Percentiles rank a stretch among this genome's conserved stretches.
phyloP scores from a whole-genome alignment of 2,113 vertebrate species.

The Labeo catla region DNA sequence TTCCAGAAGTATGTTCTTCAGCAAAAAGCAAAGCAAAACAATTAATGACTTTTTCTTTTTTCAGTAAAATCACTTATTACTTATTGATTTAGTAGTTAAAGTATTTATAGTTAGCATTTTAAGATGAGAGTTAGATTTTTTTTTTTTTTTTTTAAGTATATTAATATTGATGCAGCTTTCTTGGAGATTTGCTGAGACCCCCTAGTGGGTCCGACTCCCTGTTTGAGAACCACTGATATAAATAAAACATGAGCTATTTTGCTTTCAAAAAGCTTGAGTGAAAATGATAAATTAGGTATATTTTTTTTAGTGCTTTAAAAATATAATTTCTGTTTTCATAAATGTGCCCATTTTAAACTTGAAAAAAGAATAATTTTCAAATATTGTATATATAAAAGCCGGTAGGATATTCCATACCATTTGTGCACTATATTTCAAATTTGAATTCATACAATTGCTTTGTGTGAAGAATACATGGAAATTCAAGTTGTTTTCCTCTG shows the following conservation, averaged over 20 bases:
- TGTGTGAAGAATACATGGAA: neutral
- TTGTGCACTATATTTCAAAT: neutral
- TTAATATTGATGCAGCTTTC: neutral
- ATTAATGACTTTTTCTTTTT: too few species aligned
- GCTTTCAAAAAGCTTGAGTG: neutral
- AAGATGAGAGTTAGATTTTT: neutral
- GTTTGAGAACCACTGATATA: neutral
- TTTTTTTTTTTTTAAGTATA: neutral
- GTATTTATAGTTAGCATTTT: too few species aligned
- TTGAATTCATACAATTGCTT: neutral
- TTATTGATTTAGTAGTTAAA: too few species aligned
- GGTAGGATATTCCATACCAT: neutral
- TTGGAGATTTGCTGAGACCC: neutral
- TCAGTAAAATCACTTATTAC: too few species aligned
- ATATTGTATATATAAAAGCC: neutral
- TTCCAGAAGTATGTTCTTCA: neutral
- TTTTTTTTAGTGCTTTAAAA: neutral
- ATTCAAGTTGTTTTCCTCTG: neutral
- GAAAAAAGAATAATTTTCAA: neutral
- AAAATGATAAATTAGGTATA: neutral
- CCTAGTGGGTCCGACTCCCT: neutral
- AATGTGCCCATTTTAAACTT: neutral
- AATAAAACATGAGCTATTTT: too few species aligned
- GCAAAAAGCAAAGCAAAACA: neutral
- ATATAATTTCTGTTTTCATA: neutral